A percentile compares a stretch with the other conserved stretches of the same genome.
These are phyloP conservation scores for Ondatra zibethicus DNA, from an alignment of 2,113 vertebrate genomes.

Conservation along the genomic window DNA sequence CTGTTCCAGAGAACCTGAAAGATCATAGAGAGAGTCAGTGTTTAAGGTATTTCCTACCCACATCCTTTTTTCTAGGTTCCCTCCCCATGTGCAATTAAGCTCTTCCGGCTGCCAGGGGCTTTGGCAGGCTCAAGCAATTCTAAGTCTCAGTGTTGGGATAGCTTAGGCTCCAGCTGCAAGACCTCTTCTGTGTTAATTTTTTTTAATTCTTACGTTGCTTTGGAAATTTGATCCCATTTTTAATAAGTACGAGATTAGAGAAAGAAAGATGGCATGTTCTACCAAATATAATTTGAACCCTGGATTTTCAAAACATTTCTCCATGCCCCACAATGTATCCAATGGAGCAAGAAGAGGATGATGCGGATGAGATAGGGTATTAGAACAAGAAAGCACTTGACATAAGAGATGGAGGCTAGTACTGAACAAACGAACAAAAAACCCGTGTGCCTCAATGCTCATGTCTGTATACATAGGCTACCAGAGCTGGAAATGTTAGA, in stretches of 20 bases:
- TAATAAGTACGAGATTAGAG: neutral
- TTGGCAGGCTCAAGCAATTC: neutral
- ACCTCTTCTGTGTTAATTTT: neutral
- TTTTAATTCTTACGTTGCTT: slow-evolving; percentile 36
- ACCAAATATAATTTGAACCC: slow-evolving; percentile 55
- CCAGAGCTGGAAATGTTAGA: slow-evolving; percentile 40
- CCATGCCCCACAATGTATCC: neutral
- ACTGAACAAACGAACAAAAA: slow-evolving; percentile 2
- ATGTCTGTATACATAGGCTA: neutral
- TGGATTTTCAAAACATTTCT: slow-evolving; percentile 45
- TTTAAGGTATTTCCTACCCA: neutral
- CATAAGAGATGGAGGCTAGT: slow-evolving; percentile 1
- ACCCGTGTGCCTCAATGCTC: neutral
- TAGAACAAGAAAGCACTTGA: neutral
- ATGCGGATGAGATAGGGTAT: neutral
- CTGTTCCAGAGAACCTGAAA: neutral
- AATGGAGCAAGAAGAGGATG: slow-evolving; percentile 46
- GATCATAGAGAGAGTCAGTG: neutral
- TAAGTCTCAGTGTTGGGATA: neutral
- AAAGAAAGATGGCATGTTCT: slow-evolving; percentile 39
- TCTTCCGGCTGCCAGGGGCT: neutral
- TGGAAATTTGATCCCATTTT: slow-evolving; percentile 61
- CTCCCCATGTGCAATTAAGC: neutral
- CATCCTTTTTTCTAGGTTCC: neutral
- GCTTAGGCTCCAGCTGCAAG: neutral